These are phyloP conservation scores for Drosophila quadrilineata DNA, from an alignment of 1,140 invertebrate species.

Conservation along the genomic window DNA sequence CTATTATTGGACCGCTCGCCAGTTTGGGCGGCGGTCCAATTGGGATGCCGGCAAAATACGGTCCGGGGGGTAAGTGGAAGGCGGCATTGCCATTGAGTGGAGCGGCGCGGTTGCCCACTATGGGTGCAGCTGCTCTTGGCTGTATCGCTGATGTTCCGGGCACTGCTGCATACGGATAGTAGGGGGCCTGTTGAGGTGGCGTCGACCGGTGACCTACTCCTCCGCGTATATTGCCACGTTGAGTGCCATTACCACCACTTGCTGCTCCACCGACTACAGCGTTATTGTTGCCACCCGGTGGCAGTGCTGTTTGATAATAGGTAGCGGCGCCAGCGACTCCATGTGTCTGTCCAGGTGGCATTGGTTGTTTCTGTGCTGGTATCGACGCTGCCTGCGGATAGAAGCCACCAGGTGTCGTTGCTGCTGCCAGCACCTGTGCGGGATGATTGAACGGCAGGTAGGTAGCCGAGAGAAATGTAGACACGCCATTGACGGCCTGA, in stretches of 20 bases:
- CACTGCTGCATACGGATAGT: constrained; percentile 36
- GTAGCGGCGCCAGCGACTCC: constrained; percentile 22
- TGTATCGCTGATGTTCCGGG: constrained; percentile 17
- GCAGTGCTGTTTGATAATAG: constrained; percentile 28
- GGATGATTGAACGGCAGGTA: constrained; percentile 50
- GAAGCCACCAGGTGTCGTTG: constrained; percentile 20
- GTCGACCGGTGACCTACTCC: constrained; percentile 37
- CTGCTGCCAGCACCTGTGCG: constrained; percentile 26
- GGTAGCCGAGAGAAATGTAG: constrained; percentile 37
- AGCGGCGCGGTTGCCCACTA: constrained; percentile 18
- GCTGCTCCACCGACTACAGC: neutral
- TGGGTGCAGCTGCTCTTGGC: constrained; percentile 35
- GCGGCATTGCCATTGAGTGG: constrained; percentile 42
- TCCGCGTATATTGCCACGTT: constrained; percentile 40
- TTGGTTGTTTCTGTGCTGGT: constrained; percentile 38
- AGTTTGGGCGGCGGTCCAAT: constrained; percentile 36
- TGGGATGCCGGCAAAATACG: constrained; percentile 27
- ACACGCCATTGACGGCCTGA: constrained; percentile 38
- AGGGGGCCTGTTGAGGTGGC: constrained; percentile 46
- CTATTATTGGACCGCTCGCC: constrained; percentile 24
- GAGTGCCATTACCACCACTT: constrained; percentile 14
- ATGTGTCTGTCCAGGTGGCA: constrained; percentile 32
- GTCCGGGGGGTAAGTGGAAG: constrained; percentile 32
- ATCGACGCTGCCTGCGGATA: constrained; percentile 34
- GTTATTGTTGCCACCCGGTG: constrained; percentile 6